Evolutionary conservation across 1,140 invertebrate species (phyloP).

Genomic region (Heliconius eleuchia): DNA sequence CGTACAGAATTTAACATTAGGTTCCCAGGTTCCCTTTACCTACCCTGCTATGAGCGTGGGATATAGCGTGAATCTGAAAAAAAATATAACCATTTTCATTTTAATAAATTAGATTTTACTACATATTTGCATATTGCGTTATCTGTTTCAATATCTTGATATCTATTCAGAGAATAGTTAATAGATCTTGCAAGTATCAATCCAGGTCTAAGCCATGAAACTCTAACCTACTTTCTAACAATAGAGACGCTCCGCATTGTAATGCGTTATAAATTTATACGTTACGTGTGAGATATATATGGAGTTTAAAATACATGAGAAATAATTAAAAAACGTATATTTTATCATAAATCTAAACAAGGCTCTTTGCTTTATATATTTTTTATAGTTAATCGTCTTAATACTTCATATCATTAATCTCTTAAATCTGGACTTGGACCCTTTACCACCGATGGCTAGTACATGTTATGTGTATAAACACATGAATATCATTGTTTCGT

Average conservation of each 20-base stretch:
- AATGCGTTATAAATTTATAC: slow-evolving; percentile 3
- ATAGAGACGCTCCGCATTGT: slow-evolving; percentile 8
- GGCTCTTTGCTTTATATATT: too few relatives aligned
- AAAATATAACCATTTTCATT: neutral
- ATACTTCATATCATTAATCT: too few relatives aligned
- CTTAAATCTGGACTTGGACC: too few relatives aligned
- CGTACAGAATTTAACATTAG: neutral
- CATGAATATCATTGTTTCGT: too few relatives aligned
- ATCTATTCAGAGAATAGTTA: neutral
- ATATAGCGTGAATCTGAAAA: too few relatives aligned
- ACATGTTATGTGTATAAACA: too few relatives aligned
- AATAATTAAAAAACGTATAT: neutral
- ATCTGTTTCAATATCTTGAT: slow-evolving; percentile 4
- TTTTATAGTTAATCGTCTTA: too few relatives aligned
- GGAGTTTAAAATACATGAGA: neutral
- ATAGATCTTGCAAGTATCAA: slow-evolving; percentile 3
- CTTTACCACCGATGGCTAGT: too few relatives aligned
- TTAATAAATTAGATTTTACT: neutral
- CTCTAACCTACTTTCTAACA: slow-evolving; percentile 16
- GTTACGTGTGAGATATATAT: neutral
- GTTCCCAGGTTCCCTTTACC: neutral
- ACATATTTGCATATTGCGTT: neutral
- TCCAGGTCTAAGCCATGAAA: slow-evolving; percentile 17
- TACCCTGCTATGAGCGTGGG: too few relatives aligned
- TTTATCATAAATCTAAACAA: too few relatives aligned